These are phyloP conservation scores for Nemurella pictetii DNA, from an alignment of 2,888 invertebrate species.

Conservation along the genomic window DNA sequence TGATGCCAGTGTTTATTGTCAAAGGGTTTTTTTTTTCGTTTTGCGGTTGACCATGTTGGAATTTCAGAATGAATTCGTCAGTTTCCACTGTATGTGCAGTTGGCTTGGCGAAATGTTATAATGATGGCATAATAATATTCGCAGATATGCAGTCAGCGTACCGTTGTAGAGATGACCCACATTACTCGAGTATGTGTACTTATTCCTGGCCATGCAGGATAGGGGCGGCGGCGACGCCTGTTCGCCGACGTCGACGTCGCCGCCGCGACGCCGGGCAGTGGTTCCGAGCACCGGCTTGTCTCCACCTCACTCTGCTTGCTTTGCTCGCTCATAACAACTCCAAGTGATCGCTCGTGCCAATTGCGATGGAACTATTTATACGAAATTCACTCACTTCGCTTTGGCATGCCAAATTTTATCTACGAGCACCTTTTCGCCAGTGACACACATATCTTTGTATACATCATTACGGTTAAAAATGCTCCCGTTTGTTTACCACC, in stretches of 20 bases:
- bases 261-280: not conserved
- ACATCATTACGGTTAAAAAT: not conserved
- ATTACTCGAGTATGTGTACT: not conserved
- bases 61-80: not conserved
- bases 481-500: not conserved
- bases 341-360: not conserved
- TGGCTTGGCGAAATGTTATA: not conserved
- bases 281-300: not conserved
- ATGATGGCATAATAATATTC: not conserved
- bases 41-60: not conserved
- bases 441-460: not conserved
- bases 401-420: not conserved
- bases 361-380: not conserved
- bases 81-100: not conserved
- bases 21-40: not conserved
- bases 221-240: not conserved
- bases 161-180: constrained; percentile 4
- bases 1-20: not conserved
- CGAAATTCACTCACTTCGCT: not conserved
- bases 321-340: not conserved
- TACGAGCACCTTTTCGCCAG: not conserved
- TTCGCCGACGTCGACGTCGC: not conserved
- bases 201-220: not conserved
- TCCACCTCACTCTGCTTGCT: not conserved
- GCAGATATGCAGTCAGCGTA: not conserved